Base-by-base conservation (phyloP, 2,888 invertebrate genomes). In the Clusia tigrina region DNA sequence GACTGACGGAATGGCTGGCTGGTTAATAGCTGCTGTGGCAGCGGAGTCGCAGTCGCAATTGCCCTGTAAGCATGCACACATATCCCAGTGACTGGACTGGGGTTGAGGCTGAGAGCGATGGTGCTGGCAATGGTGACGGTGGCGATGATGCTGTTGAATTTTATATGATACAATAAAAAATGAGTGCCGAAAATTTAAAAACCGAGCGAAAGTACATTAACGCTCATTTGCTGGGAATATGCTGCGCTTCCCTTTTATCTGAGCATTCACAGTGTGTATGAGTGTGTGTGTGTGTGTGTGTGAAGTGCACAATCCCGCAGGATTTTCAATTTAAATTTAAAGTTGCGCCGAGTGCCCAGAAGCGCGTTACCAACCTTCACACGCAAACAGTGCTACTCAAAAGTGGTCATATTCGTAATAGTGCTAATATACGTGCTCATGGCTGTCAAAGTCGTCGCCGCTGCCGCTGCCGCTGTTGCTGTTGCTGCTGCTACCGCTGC, bases 191-290 rank as follows among this genome's bases (percentile, higher is more conserved):
- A 56, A 58, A 5, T 22, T 54, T 37, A 53, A 6, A 32, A 54
- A 32, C 26, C 26, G 32, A 54, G 2, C 18, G 20, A 3, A 26
- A 77, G 74, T 73, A 69, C 76, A 75, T 77, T 77, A 76, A 68
- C 73, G 66, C 75, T 69, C 74, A 76, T 78, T 76, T 78, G 66
- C 68, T n/a, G 69, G 74, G 72, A 76, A 76, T 70, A 66, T 69
- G 74, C 61, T 65, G 23, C 54, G 65, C 53, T 63, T 38, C n/a
- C 24, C 2, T 54, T 26, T 42, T 15, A 57, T 60, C 58, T 58
- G 65, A 20, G 48, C 23, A 42, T 18, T 25, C 52, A 51, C 53
- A 18, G 23, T 46, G n/a, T n/a, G n/a, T n/a, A n/a, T n/a, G n/a
- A n/a, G n/a, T n/a, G n/a, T n/a, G n/a, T n/a, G n/a, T n/a, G n/a